Evolutionary conservation across 2,113 vertebrate genomes (phyloP).

Genomic region (Aspidoscelis tigris): DNA sequence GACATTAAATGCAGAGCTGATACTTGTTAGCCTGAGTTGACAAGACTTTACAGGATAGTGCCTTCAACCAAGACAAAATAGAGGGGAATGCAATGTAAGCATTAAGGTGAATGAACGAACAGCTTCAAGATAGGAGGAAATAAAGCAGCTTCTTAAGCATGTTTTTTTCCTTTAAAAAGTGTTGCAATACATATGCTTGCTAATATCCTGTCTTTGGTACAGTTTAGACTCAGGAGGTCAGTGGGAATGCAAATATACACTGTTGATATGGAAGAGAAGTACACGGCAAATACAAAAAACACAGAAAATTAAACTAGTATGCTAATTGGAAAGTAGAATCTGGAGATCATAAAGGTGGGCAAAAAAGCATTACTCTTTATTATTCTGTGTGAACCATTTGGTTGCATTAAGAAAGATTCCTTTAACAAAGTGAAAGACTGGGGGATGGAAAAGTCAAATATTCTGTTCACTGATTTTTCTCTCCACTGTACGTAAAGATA

Average conservation of each 20-base stretch:
- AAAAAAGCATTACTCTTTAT: slow-evolving; percentile 56
- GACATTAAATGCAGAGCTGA: background rate
- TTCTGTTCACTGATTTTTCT: slow-evolving; percentile 80
- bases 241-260: slow-evolving; percentile 29
- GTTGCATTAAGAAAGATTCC: slow-evolving; percentile 58
- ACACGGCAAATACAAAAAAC: slow-evolving; percentile 59
- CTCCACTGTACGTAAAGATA: slow-evolving; percentile 77
- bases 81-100: slow-evolving; percentile 23
- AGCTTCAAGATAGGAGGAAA: slow-evolving; percentile 4
- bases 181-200: slow-evolving; percentile 24
- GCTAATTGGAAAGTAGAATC: slow-evolving; percentile 50
- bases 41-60: slow-evolving; percentile 4
- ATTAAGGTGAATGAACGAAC: slow-evolving; percentile 16
- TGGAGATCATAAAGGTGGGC: slow-evolving; percentile 56
- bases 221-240: slow-evolving; percentile 32
- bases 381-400: slow-evolving; percentile 61
- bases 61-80: slow-evolving; percentile 5
- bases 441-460: slow-evolving; percentile 81
- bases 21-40: background rate
- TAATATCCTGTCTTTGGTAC: slow-evolving; percentile 26
- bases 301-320: slow-evolving; percentile 68
- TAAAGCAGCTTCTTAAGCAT: slow-evolving; percentile 47
- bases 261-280: slow-evolving; percentile 60
- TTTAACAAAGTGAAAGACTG: slow-evolving; percentile 73
- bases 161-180: slow-evolving; percentile 23